A percentile compares a stretch with the other conserved stretches of the same genome.
These are phyloP conservation scores for Caenorhabditis auriculariae DNA, from an alignment of 2,888 invertebrate species.

Conservation along the genomic window DNA sequence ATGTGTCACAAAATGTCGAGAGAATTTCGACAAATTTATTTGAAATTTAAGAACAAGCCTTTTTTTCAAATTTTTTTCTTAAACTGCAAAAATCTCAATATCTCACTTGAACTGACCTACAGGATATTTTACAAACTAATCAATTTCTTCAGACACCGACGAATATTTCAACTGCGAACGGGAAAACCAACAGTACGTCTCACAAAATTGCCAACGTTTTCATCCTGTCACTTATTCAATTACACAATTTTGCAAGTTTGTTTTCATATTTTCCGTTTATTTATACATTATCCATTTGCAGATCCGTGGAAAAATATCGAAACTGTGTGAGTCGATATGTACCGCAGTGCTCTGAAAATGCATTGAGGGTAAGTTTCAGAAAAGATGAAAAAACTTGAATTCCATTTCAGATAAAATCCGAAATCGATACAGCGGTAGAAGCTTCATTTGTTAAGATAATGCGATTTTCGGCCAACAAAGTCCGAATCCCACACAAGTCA, in stretches of 20 bases:
- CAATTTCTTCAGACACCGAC: slow-evolving; percentile 14
- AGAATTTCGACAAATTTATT: too few species aligned
- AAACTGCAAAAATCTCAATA: too few species aligned
- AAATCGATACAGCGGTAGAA: slow-evolving; percentile 20
- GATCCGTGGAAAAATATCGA: slow-evolving; percentile 20
- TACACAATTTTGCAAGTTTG: slow-evolving; percentile 30
- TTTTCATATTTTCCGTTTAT: neutral
- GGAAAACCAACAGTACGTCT: slow-evolving; percentile 23
- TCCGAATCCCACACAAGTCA: slow-evolving; percentile 18
- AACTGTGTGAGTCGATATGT: slow-evolving; percentile 16
- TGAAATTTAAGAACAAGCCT: too few species aligned
- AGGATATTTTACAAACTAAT: too few species aligned
- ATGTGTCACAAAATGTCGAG: too few species aligned
- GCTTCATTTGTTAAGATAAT: slow-evolving; percentile 21
- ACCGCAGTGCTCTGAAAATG: slow-evolving; percentile 22
- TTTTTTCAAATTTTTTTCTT: too few species aligned
- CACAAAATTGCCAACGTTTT: slow-evolving; percentile 14
- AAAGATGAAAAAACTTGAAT: neutral
- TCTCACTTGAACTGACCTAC: too few species aligned
- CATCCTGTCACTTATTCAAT: slow-evolving; percentile 20
- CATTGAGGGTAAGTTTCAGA: too few species aligned
- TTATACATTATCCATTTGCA: slow-evolving; percentile 2
- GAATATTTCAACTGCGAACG: slow-evolving; percentile 31
- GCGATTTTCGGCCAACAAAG: slow-evolving; percentile 18
- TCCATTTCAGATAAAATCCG: slow-evolving; percentile 11